Evolutionary conservation across 2,797 vertebrate genomes (phyloP), one percentile per base, ranked within the genome.

Genomic region (Euthynnus affinis): DNA sequence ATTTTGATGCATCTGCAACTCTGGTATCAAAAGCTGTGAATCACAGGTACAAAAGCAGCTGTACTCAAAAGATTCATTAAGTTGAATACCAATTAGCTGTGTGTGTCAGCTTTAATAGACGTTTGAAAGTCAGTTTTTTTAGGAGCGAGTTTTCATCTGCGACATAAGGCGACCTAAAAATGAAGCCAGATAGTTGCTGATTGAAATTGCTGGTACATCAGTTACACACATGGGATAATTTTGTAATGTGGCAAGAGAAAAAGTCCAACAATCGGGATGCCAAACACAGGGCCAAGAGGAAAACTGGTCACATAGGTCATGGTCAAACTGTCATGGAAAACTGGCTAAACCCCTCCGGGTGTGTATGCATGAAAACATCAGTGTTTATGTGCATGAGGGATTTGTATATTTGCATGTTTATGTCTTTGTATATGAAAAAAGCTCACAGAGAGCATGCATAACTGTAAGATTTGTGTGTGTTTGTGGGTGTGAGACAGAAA

Each of bases 401-500:
- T 67, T 65, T 62, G 51, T 69, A 57, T 32, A 63, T 81, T 64
- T 74, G n/a, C 48, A 59, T 61, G 46, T 8, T 8, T 66, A 25
- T 58, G 51, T 79, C 32, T 56, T 25, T 61, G 65, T 20, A 8
- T 22, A 34, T 49, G 29, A 58, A 52, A 56, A 56, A 59, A 73
- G 22, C 27, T 61, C 29, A 17, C 20, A 49, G 44, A 74, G 18
- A 74, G 48, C 27, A 4, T 74, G 71, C 49, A 14, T 23, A 44
- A 37, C n/a, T 22, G 52, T 13, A 32, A 75, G 69, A 68, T 57
- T 20, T 74, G 59, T 78, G 46, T 27, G 51, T 71, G 57, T 88
- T 69, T 86, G 73, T 83, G 57, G 65, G 64, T 57, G 63, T 52
- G 46, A 63, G 66, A 81, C 58, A 69, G 70, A 84, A 76, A 66